phyloP scores from a whole-genome alignment of 1,140 invertebrate genomes.

The Anastatus disparis region DNA sequence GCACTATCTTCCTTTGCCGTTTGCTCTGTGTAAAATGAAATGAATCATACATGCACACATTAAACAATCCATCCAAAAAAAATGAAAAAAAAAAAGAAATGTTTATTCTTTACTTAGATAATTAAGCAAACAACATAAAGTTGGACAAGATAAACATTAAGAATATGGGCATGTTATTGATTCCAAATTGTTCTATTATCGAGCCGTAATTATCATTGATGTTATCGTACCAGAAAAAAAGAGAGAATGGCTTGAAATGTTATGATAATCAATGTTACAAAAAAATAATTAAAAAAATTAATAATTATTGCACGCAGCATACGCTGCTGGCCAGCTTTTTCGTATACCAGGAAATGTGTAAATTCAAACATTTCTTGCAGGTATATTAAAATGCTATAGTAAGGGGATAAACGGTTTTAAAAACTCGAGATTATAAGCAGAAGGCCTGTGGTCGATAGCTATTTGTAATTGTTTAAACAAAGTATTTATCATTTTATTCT shows the following conservation, averaged over 20 bases:
- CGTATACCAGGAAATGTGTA: neutral
- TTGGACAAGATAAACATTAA: constrained; percentile 5
- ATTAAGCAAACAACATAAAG: neutral
- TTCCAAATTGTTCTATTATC: constrained; percentile 47
- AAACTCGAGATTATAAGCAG: neutral
- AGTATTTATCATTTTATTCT: too few relatives aligned
- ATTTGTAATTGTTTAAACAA: too few relatives aligned
- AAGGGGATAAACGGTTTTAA: constrained; percentile 20
- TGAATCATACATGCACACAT: constrained; percentile 41
- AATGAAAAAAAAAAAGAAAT: constrained; percentile 45
- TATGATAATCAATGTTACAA: constrained; percentile 26
- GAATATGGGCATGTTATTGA: constrained; percentile 44
- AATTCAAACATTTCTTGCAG: neutral
- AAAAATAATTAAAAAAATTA: neutral
- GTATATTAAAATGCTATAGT: constrained; percentile 9
- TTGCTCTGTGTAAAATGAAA: neutral
- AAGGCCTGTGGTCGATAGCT: too few relatives aligned
- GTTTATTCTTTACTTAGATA: constrained; percentile 31
- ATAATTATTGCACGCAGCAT: neutral
- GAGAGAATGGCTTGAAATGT: constrained; percentile 43
- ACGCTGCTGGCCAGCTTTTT: constrained; percentile 18
- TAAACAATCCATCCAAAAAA: constrained; percentile 53
- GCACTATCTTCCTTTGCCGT: constrained; percentile 40
- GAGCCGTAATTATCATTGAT: constrained; percentile 46
- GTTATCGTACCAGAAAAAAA: constrained; percentile 42